Evolutionary conservation across 2,888 invertebrate species (phyloP), one percentile per base, ranked within the genome.

Genomic region (Pecten maximus): DNA sequence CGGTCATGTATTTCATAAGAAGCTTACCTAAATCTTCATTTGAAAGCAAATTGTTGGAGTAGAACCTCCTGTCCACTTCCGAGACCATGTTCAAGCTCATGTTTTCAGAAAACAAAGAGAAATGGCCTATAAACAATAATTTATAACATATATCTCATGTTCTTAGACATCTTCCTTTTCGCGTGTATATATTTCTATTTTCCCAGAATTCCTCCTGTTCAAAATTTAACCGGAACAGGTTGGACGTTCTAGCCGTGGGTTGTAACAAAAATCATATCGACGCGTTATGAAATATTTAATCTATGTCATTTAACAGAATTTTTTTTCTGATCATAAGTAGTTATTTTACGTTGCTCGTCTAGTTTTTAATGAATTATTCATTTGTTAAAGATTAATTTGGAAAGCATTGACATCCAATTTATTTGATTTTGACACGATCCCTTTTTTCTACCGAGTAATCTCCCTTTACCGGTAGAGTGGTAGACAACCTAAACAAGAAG

Each of bases 61-160:
- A 94, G 93, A 95, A 95, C 90, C 94, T 94, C 89, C 94, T 91
- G 90, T 95, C 95, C n/a, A 95, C 95, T 91, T 95, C 95, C 16
- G 95, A 94, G 16, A 94, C 94, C 90, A 93, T 94, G 89, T 94
- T 94, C 40, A 92, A 87, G 40, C 91, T 92, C 94, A 94, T 94
- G 87, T 88, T 91, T 87, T 28, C 35, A 40, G 0, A 35, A 88
- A 74, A 35, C 35, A 74, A 35, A 35, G 74, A 8, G 35, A 74
- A 3, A 12, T 35, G 8, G 74, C 16, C 74, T 6, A 15, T 74
- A 12, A 28, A 74, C 74, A 74, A 35, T 15, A 74, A 35, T 28
- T 23, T 74, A 12, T n/a, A n/a, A n/a, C n/a, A n/a, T n/a, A n/a
- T n/a, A n/a, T n/a, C n/a, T n/a, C 12, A 6, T 28, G 19, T 74